These are phyloP conservation scores for Caenorhabditis zanzibari DNA, from an alignment of 2,888 invertebrate species.

Conservation along the genomic window DNA sequence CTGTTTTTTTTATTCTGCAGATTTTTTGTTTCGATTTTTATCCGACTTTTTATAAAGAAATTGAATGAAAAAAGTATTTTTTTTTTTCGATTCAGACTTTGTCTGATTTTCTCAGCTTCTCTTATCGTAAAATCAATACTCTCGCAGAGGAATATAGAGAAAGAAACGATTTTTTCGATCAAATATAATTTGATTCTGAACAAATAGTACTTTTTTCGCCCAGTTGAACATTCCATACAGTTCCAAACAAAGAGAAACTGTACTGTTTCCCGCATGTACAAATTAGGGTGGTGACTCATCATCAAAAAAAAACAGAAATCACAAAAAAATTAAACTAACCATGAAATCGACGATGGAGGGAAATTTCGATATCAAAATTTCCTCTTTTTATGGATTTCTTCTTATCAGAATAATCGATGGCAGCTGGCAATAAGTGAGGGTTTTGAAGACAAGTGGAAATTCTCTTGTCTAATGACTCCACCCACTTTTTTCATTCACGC, in stretches of 20 bases:
- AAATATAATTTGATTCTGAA: not conserved
- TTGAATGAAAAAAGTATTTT: no score
- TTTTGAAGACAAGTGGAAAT: constrained; percentile 31
- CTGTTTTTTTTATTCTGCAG: not conserved
- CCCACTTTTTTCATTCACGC: constrained; percentile 36
- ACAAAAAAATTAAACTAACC: constrained; percentile 43
- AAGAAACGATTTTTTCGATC: not conserved
- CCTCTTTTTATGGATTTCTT: constrained; percentile 14
- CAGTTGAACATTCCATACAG: not conserved
- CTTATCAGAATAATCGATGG: constrained; percentile 39
- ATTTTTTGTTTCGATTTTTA: no score
- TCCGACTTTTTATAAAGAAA: no score
- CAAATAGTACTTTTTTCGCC: not conserved
- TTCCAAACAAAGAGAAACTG: constrained; percentile 6
- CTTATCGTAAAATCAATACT: constrained; percentile 34
- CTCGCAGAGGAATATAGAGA: not conserved
- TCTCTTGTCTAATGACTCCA: constrained; percentile 45
- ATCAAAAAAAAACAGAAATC: constrained; percentile 1
- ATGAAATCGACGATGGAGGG: constrained; percentile 39
- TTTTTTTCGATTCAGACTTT: not conserved
- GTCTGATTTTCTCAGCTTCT: constrained; percentile 19
- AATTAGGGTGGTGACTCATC: constrained; percentile 45
- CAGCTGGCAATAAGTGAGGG: not conserved
- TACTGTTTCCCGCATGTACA: constrained; percentile 21
- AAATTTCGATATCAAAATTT: constrained; percentile 45